phyloP scores from a whole-genome alignment of 2,113 vertebrate species.

The Ctenomys sociabilis region DNA sequence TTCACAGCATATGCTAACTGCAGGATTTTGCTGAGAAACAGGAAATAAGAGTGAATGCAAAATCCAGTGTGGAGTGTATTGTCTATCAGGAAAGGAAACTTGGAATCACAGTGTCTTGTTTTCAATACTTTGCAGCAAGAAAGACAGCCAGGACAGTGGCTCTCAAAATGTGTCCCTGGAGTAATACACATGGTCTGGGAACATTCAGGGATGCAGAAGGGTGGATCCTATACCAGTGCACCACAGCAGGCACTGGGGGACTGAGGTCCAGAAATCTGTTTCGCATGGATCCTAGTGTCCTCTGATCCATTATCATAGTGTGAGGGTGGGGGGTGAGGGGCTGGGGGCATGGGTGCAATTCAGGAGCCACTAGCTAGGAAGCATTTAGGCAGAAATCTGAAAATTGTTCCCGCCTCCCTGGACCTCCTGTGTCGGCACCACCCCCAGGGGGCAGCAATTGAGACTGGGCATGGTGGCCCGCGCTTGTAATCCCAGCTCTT shows the following conservation, averaged over 20 bases:
- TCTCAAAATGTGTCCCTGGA: background rate
- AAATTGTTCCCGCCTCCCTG: background rate
- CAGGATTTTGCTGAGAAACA: background rate
- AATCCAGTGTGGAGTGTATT: background rate
- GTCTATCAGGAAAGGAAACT: background rate
- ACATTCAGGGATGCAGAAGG: background rate
- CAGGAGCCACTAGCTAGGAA: background rate
- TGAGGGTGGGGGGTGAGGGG: too few relatives aligned
- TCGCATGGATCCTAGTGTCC: background rate
- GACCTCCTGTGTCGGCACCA: too few relatives aligned
- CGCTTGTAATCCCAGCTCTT: too few relatives aligned
- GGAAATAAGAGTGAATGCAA: background rate
- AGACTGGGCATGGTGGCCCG: too few relatives aligned
- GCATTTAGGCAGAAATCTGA: background rate
- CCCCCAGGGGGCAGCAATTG: too few relatives aligned
- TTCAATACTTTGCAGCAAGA: background rate
- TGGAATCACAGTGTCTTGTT: background rate
- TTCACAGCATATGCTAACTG: background rate
- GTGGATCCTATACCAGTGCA: accelerated
- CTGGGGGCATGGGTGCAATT: accelerated
- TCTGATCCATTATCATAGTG: too few relatives aligned
- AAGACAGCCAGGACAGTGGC: background rate
- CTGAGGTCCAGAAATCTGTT: background rate
- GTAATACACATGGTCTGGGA: accelerated
- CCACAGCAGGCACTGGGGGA: background rate